A percentile compares a stretch with the other conserved stretches of the same genome.
These are phyloP conservation scores for Lophochroa leadbeateri DNA, from an alignment of 2,113 vertebrate species.

Conservation along the genomic window DNA sequence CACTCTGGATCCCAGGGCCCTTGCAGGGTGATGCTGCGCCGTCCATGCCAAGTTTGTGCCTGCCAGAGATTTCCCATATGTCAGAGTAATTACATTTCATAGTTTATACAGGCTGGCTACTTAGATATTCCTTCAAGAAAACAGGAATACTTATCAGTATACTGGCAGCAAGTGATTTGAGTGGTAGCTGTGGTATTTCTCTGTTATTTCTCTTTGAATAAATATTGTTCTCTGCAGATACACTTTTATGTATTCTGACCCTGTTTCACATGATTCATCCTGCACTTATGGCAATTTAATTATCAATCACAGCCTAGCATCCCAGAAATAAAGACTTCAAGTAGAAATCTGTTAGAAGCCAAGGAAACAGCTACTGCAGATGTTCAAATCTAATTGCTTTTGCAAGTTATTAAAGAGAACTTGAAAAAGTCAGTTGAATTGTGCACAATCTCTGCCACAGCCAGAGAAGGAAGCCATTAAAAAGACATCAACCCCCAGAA, in stretches of 20 bases:
- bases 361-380: not conserved
- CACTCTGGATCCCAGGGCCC: not conserved
- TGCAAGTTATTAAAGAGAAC: not conserved
- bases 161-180: not conserved
- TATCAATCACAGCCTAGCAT: not conserved
- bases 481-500: not conserved
- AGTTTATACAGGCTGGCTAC: not conserved
- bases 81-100: conserved; percentile 11
- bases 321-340: conserved; percentile 21
- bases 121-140: not conserved
- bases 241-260: not conserved
- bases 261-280: not conserved
- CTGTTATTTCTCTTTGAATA: not conserved
- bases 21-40: not conserved
- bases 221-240: not conserved
- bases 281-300: not conserved
- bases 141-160: not conserved
- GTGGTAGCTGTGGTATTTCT: not conserved
- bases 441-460: not conserved
- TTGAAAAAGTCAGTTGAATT: not conserved
- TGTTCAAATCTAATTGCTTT: not conserved
- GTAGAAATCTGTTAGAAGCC: not conserved
- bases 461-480: not conserved
- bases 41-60: not conserved
- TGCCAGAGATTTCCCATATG: conserved; percentile 11